Base-by-base conservation (phyloP, 2,797 vertebrate genomes). In the Darevskia mixta region DNA sequence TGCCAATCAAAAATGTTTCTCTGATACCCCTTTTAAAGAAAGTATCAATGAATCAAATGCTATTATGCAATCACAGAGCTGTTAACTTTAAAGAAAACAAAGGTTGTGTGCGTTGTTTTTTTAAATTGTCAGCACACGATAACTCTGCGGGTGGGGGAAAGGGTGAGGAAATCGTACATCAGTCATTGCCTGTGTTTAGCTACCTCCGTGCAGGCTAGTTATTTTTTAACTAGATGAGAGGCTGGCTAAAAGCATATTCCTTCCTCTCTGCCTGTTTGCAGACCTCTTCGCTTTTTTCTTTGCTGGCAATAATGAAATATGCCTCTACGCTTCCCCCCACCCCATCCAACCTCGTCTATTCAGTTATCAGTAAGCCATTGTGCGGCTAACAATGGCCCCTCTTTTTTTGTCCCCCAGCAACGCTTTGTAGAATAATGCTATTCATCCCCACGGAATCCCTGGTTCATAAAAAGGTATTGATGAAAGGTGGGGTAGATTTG, bases 401-500 rank as follows among this genome's bases (percentile, higher is more conserved):
- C 81, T 89, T 92, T 55, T 93, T 86, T 49, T 27, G 32, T 43
- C 9, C 78, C 55, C n/a, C 78, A 89, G 92, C 89, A 94, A 89
- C 71, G 76, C 78, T 84, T 91, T 58, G 82, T 90, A 87, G 90
- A 95, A 94, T 90, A 95, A 93, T 94, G 80, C 89, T 91, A 95
- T 95, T 91, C 91, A 93, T 89, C 87, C 87, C 81, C 84, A 72
- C 0, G 85, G 90, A 92, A 91, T 93, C 92, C 83, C 87, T 92
- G 89, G 85, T 94, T 93, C 88, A 87, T 64, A 79, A 91, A 83
- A 89, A 90, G 84, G 80, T 93, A 88, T 89, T 91, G 85, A 90
- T 93, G 92, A 95, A 96, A 95, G 93, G 94, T 93, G 93, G 89
- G 86, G 90, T 89, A 88, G 90, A 94, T 95, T 95, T 95, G 89